A percentile compares a stretch with the other conserved stretches of the same genome.
phyloP scores from a whole-genome alignment of 2,888 invertebrate genomes.

The Dasypogon diadema region DNA sequence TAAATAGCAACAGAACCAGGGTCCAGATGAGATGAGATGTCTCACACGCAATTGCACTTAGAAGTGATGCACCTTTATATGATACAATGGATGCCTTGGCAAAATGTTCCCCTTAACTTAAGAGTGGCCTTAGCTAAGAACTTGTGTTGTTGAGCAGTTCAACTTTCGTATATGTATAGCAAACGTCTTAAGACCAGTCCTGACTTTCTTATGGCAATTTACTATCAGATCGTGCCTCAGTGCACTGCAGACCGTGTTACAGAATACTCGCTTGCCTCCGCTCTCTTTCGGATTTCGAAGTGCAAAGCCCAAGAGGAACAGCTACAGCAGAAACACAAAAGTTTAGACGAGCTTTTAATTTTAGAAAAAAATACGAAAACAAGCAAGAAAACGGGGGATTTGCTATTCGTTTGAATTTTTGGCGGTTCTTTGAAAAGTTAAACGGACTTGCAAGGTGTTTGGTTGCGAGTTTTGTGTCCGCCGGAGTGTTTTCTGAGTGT shows the following conservation, averaged over 20 bases:
- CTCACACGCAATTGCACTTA: not conserved
- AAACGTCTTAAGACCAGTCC: constrained; percentile 46
- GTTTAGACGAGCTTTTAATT: not conserved
- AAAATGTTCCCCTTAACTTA: not conserved
- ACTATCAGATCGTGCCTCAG: constrained; percentile 54
- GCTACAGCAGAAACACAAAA: constrained; percentile 45
- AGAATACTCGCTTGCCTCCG: constrained; percentile 54
- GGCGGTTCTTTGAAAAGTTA: not conserved
- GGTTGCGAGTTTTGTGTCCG: not conserved
- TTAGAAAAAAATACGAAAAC: not conserved
- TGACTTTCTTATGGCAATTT: constrained; percentile 54
- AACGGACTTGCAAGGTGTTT: not conserved
- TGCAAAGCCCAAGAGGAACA: constrained; percentile 41
- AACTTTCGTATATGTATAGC: constrained; percentile 36
- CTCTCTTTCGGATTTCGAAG: constrained; percentile 36
- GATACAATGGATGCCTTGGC: not conserved
- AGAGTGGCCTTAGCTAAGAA: constrained; percentile 40
- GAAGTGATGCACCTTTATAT: not conserved
- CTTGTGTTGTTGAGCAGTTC: constrained; percentile 26
- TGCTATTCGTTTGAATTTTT: not conserved
- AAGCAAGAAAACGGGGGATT: not conserved
- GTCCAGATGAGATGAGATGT: no score
- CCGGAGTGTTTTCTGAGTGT: constrained; percentile 40
- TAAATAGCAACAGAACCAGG: no score
- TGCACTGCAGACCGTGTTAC: constrained; percentile 57